A percentile compares a stretch with the other conserved stretches of the same genome.
These are phyloP conservation scores for Hydriomena furcata DNA, from an alignment of 2,888 invertebrate genomes.

Conservation along the genomic window DNA sequence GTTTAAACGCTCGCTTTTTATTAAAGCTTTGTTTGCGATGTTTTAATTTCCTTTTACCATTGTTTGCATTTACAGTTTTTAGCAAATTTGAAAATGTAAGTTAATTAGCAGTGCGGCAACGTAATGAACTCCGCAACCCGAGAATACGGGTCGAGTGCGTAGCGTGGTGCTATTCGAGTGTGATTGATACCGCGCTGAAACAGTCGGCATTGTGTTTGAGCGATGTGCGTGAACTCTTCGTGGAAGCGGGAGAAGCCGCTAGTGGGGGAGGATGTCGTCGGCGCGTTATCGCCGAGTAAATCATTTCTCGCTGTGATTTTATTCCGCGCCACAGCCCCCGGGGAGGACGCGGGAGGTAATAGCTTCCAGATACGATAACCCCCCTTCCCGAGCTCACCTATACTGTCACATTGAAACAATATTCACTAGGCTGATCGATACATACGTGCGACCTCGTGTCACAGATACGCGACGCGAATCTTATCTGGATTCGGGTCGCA, in stretches of 20 bases:
- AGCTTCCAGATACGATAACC: conserved; percentile 64
- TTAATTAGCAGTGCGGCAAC: conserved; percentile 36
- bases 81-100: conserved; percentile 33
- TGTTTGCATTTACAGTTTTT: conserved; percentile 36
- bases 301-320: conserved; percentile 76
- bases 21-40: conserved; percentile 47
- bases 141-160: conserved; percentile 33
- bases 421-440: conserved; percentile 69
- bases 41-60: conserved; percentile 44
- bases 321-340: conserved; percentile 60
- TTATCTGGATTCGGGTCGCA: conserved; percentile 26
- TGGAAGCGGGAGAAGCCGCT: conserved; percentile 47
- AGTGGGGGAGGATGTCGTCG: conserved; percentile 46
- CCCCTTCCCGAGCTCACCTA: conserved; percentile 59
- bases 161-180: conserved; percentile 43
- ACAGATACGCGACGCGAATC: conserved; percentile 48
- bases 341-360: conserved; percentile 60
- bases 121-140: conserved; percentile 34
- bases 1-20: conserved; percentile 55
- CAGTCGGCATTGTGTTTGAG: conserved; percentile 56
- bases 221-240: conserved; percentile 62
- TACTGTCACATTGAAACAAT: conserved; percentile 71
- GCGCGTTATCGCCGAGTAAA: conserved; percentile 65
- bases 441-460: conserved; percentile 55
- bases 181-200: conserved; percentile 48